Percentiles rank a stretch among this genome's conserved stretches.
These are phyloP conservation scores for Meriones psammophilus DNA, from an alignment of 2,797 vertebrate species.

Conservation along the genomic window DNA sequence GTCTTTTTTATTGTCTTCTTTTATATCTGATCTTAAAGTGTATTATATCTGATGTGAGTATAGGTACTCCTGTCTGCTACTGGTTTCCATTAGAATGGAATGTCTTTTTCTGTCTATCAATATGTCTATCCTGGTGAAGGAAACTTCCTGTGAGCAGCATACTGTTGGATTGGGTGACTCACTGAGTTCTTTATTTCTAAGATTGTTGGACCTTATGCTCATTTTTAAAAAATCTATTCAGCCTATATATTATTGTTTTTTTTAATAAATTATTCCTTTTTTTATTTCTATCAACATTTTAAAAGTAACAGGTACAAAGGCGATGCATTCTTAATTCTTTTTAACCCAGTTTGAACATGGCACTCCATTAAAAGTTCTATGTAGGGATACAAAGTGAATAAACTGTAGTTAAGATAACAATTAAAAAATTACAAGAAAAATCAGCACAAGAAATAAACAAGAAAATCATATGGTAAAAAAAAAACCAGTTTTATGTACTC, in stretches of 20 bases:
- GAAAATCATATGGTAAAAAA: no score
- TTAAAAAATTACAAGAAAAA: no score
- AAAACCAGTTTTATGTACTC: background rate
- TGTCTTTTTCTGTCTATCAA: background rate
- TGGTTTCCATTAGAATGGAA: background rate
- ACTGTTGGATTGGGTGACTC: background rate
- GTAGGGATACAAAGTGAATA: no score
- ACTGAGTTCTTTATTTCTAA: conserved; percentile 1
- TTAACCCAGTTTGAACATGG: background rate
- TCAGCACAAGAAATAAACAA: no score
- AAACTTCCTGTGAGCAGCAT: background rate
- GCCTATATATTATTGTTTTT: background rate
- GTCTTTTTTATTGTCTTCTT: background rate
- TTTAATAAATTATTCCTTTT: background rate
- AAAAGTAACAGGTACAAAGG: background rate
- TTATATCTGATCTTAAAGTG: background rate
- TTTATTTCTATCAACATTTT: background rate
- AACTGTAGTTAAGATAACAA: no score
- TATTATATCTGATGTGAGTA: background rate
- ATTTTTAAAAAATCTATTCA: background rate
- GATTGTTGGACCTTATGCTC: background rate
- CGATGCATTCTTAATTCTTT: background rate
- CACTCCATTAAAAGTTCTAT: background rate
- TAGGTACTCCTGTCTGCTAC: background rate
- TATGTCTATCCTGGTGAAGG: background rate